Base-by-base conservation (phyloP, 2,113 vertebrate genomes). In the Lepus europaeus region DNA sequence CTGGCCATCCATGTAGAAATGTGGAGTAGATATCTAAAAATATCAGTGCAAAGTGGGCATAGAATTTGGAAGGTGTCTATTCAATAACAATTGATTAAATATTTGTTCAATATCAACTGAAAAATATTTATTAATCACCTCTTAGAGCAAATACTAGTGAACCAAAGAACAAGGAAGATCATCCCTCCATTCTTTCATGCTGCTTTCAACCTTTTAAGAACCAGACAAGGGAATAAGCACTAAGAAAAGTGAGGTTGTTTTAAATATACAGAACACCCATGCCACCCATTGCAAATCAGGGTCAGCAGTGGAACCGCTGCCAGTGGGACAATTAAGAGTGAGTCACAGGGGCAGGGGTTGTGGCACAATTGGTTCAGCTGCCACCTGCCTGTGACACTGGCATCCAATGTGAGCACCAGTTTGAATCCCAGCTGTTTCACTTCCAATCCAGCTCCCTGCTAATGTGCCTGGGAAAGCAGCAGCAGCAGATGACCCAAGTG, bases 21-120 rank as follows among this genome's bases (percentile, higher is more conserved):
- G 27, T 14, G 3, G 17, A 63, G 25, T 16, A 17, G 16, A 80
- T 10, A 74, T 4, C 27, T 83, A 49, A 68, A 69, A 70, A 66
- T 77, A 63, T 53, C 76, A 82, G 7, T 23, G 49, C 31, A 56
- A 17, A 22, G 2, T 83, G 36, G 49, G 33, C 53, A 86, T 31
- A 17, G 27, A 13, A 81, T 92, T 84, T 80, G 20, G 53, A 93
- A 93, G 36, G 36, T 45, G 93, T 45, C 45, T 63, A 56, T 68
- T 39, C 22, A 91, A 33, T 49, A 59, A 25, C 17, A 23, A 45
- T 9, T 63, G 12, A 73, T 59, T 96, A 53, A 45, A 70, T 49
- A 14, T 49, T 4, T 31, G 5, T 63, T 80, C n/a, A 56, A 0
- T 31, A 79, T 36, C 23, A 68, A 69, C 64, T 89, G 20, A 83